These are phyloP conservation scores for Drosophila kohkoa DNA, from an alignment of 1,140 invertebrate species.

Conservation along the genomic window DNA sequence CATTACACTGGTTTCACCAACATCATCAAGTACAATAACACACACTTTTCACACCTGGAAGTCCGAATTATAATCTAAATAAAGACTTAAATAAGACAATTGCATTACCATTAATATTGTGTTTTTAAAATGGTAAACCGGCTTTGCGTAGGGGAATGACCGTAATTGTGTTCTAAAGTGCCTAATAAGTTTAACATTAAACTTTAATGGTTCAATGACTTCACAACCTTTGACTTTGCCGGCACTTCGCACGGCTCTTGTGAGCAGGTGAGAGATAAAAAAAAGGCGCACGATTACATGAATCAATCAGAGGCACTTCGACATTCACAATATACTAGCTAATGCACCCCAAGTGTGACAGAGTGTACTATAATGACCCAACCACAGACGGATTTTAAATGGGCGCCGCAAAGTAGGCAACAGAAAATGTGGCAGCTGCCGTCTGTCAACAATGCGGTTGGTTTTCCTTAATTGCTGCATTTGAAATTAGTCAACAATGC, in stretches of 20 bases:
- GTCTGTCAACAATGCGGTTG: constrained; percentile 44
- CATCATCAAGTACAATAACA: background rate
- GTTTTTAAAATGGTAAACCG: constrained; percentile 10
- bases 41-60: background rate
- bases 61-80: background rate
- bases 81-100: constrained; percentile 5
- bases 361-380: background rate
- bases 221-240: constrained; percentile 9
- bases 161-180: constrained; percentile 15
- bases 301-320: background rate
- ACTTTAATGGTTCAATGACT: constrained; percentile 26
- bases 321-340: background rate
- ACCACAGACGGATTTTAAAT: constrained; percentile 1
- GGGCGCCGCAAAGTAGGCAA: constrained; percentile 30
- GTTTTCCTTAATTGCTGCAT: constrained; percentile 85
- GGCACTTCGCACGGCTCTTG: constrained; percentile 8
- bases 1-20: too few species aligned
- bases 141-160: constrained; percentile 12
- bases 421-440: constrained; percentile 23
- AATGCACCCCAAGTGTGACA: background rate
- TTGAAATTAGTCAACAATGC: constrained; percentile 84
- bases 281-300: too few species aligned
- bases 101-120: constrained; percentile 7
- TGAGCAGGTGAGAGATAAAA: background rate
- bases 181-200: constrained; percentile 23